phyloP scores from a whole-genome alignment of 2,113 vertebrate species.

The Psephotus haematonotus region DNA sequence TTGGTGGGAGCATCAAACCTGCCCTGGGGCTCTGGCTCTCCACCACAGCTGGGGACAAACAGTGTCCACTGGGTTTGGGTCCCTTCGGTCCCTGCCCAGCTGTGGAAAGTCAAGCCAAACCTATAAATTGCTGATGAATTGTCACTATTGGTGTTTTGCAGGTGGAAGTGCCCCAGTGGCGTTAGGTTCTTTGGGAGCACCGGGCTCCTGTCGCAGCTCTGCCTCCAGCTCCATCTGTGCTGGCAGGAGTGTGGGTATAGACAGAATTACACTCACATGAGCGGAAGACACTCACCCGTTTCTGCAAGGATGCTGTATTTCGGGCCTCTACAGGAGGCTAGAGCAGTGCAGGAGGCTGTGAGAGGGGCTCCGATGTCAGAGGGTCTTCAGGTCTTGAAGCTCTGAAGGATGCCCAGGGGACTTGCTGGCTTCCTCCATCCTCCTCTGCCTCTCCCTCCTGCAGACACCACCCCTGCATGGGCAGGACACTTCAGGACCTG shows the following conservation, averaged over 20 bases:
- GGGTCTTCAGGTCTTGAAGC: neutral
- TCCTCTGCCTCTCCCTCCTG: neutral
- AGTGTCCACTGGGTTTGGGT: neutral
- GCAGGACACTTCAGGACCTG: neutral
- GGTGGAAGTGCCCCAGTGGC: neutral
- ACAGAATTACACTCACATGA: neutral
- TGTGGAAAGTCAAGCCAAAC: neutral
- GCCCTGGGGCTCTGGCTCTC: neutral
- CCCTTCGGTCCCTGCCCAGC: neutral
- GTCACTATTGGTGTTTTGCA: neutral
- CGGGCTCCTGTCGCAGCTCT: neutral
- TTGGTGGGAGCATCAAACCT: neutral
- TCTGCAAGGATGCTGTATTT: neutral
- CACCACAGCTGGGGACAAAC: neutral
- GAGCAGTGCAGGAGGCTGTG: neutral
- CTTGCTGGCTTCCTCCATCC: neutral
- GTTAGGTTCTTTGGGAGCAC: neutral
- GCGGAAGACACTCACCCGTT: neutral
- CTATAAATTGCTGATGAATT: neutral
- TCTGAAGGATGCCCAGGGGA: neutral
- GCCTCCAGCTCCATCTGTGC: neutral
- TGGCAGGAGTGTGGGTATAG: neutral
- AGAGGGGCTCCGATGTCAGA: neutral
- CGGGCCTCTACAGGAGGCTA: neutral
- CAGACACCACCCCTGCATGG: accelerated